Evolutionary conservation across 2,797 vertebrate genomes (phyloP).

Genomic region (Betta splendens): DNA sequence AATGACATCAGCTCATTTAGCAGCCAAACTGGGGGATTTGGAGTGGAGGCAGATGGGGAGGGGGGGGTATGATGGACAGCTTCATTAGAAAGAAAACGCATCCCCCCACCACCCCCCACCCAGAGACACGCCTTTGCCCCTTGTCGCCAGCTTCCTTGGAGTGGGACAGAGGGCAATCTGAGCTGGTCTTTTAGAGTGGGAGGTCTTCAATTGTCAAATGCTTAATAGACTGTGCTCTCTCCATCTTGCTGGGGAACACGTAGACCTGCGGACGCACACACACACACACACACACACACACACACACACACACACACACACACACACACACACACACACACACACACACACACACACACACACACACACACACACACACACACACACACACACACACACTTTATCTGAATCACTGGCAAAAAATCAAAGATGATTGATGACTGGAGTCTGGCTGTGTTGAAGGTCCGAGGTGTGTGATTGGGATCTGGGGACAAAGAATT

Average conservation of each 20-base stretch:
- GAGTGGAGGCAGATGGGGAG: constrained; percentile 62
- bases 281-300: constrained; percentile 28
- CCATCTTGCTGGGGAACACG: constrained; percentile 53
- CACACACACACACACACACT: constrained; percentile 20
- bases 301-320: constrained; percentile 12
- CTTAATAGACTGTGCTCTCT: constrained; percentile 80
- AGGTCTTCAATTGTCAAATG: constrained; percentile 80
- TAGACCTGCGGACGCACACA: constrained; percentile 8
- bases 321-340: constrained; percentile 30
- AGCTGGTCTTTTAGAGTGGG: constrained; percentile 75
- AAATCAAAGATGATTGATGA: constrained; percentile 82
- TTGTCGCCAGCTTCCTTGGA: constrained; percentile 57
- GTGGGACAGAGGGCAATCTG: constrained; percentile 63
- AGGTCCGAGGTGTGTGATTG: constrained; percentile 71
- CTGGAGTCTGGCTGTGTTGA: constrained; percentile 58
- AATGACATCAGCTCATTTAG: constrained; percentile 32
- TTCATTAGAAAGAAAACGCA: constrained; percentile 82
- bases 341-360: constrained; percentile 22
- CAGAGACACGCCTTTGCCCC: constrained; percentile 66
- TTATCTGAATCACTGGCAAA: constrained; percentile 70
- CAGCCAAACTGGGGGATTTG: constrained; percentile 46
- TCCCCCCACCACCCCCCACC: constrained; percentile 26
- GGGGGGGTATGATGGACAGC: constrained; percentile 73
- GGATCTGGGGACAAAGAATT: constrained; percentile 68
- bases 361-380: constrained; percentile 22